Base-by-base conservation (phyloP, 2,888 invertebrate genomes). In the Nineta flava region DNA sequence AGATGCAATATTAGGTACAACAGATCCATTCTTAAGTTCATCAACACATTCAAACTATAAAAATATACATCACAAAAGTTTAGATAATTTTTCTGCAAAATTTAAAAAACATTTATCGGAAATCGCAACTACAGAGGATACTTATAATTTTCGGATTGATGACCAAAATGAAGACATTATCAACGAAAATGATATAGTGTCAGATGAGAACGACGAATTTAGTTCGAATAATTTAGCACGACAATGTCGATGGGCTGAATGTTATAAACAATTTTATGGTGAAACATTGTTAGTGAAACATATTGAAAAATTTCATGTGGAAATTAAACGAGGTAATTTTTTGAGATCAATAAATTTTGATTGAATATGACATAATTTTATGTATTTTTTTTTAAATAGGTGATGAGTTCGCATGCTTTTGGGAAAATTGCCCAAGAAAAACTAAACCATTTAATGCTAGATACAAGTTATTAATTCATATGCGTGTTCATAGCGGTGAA, bases 401-500 rank as follows among this genome's bases (percentile, higher is more conserved):
- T 12, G 83, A 95, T 58, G 90, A 92, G 58, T 96, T 94, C 67
- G 84, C 92, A 32, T 97, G 96, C 61, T 79, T 85, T 44, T 97
- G 96, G 96, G 72, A 79, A 50, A 87, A 87, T n/a, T 97, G 97
- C 66, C 85, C 88, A 0, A 71, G 94, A 49, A 78, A 85, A 55
- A 80, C 83, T 13, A 81, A 92, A 50, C 94, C 95, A 0, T 97
- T 97, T 72, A 96, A 97, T 68, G 97, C 97, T 0, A 79, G 96
- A 55, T 99, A 99, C 73, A 99, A 97, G 67, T 73, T 99, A 42
- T 79, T 96, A 40, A 97, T 88, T 48, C 95, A 96, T 63, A 94
- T 97, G 92, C 71, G 97, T 13, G 87, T 96, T 0, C 99, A 99
- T 66, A 95, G 94, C 16, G 96, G 97, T 4, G 96, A 99, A 62